Conservation (phyloP, 1,140 invertebrate genomes). For the Schlechtendalia chinensis region DNA sequence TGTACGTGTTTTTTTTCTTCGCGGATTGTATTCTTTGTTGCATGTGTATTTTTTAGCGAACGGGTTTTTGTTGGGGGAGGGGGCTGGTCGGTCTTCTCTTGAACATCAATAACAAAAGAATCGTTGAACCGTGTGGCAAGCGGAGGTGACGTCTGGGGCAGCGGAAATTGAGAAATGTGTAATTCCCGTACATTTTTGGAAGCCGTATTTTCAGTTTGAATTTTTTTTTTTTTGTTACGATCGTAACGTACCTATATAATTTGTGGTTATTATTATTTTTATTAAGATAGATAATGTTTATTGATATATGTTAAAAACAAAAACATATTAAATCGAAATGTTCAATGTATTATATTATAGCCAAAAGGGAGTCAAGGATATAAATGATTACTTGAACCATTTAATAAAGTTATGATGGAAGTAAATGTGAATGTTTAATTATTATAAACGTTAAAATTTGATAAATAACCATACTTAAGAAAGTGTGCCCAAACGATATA, state of each 20-base stretch:
- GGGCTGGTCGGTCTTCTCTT: background rate
- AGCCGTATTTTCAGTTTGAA: background rate
- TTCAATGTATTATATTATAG: too few relatives aligned
- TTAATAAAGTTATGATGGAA: too few relatives aligned
- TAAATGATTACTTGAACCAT: too few relatives aligned
- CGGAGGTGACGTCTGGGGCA: background rate
- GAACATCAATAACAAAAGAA: conserved; percentile 11
- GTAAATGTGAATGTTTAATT: too few relatives aligned
- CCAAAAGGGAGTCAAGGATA: too few relatives aligned
- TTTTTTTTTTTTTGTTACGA: background rate
- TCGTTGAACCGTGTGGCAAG: conserved; percentile 22
- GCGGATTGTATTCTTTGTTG: background rate
- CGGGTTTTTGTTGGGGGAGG: background rate
- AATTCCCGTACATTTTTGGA: background rate
- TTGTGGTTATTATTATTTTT: background rate
- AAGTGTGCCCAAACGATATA: too few relatives aligned
- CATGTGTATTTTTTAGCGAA: conserved; percentile 14
- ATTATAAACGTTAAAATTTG: too few relatives aligned
- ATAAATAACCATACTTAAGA: background rate
- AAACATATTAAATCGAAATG: too few relatives aligned
- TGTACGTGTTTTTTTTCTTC: background rate
- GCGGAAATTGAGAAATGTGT: conserved; percentile 14
- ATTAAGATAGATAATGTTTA: too few relatives aligned
- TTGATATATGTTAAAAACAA: too few relatives aligned
- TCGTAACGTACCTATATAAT: background rate